These are phyloP conservation scores for Drosophila diplacantha DNA, from an alignment of 2,888 invertebrate species.

Conservation along the genomic window DNA sequence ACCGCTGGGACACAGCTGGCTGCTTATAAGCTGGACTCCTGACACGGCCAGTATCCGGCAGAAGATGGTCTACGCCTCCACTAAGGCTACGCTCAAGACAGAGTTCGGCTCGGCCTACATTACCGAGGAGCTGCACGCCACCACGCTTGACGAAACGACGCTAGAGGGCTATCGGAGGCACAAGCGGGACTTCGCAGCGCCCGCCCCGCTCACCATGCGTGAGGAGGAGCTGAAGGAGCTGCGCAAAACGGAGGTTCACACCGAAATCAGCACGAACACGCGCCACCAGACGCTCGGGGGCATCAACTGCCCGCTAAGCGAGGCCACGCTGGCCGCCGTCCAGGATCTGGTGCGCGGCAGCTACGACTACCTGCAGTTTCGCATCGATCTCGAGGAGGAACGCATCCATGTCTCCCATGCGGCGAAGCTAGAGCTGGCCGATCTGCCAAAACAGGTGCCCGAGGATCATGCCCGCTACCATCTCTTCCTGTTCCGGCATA, in stretches of 20 bases:
- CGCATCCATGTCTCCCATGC: constrained; percentile 89
- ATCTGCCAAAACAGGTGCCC: constrained; percentile 89
- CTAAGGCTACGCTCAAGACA: constrained; percentile 96
- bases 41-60: constrained; percentile 90
- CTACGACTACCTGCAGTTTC: constrained; percentile 90
- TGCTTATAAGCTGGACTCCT: constrained; percentile 95
- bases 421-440: constrained; percentile 81
- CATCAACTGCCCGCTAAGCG: constrained; percentile 92
- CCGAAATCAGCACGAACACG: constrained; percentile 88
- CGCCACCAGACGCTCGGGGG: constrained; percentile 94
- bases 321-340: constrained; percentile 87
- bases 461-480: constrained; percentile 89
- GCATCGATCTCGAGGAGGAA: constrained; percentile 82
- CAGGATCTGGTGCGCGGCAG: constrained; percentile 84
- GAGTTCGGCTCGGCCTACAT: constrained; percentile 97
- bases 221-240: constrained; percentile 91
- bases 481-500: constrained; percentile 90
- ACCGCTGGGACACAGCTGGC: constrained; percentile 92
- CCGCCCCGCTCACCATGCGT: constrained; percentile 92
- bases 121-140: constrained; percentile 95
- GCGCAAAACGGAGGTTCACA: constrained; percentile 84
- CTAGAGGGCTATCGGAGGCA: constrained; percentile 90
- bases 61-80: constrained; percentile 99
- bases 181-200: constrained; percentile 86
- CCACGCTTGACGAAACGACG: constrained; percentile 88